phyloP scores from a whole-genome alignment of 1,140 invertebrate species.

The Andrena cerasifolii region DNA sequence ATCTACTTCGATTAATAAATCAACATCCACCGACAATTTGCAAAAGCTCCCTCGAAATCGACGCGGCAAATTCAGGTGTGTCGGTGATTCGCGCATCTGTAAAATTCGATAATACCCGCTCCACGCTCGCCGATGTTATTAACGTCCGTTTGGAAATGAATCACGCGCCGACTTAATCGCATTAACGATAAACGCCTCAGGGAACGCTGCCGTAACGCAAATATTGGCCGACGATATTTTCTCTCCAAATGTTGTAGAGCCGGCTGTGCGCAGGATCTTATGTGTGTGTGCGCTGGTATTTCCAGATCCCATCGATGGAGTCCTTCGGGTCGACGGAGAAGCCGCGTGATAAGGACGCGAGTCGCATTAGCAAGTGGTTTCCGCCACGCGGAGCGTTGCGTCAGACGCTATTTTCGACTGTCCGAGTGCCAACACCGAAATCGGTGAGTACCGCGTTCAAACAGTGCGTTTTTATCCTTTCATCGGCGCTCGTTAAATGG shows the following conservation, averaged over 20 bases:
- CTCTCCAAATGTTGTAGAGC: constrained; percentile 3
- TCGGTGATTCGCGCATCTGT: constrained; percentile 2
- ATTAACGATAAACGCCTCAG: constrained; percentile 49
- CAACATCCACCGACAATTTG: background rate
- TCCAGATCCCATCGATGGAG: background rate
- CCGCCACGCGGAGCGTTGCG: background rate
- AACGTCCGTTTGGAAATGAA: constrained; percentile 51
- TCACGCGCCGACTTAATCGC: constrained; percentile 60
- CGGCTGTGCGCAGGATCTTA: background rate
- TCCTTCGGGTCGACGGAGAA: background rate
- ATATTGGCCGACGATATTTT: constrained; percentile 60
- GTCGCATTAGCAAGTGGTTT: background rate
- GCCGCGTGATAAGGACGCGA: background rate
- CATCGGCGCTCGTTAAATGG: no score
- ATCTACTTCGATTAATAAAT: no score
- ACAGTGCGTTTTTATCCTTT: background rate
- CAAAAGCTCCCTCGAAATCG: no score
- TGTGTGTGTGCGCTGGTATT: constrained; percentile 21
- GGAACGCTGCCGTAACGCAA: constrained; percentile 32
- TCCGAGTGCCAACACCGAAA: background rate
- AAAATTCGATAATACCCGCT: constrained; percentile 14
- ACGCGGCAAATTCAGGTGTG: no score
- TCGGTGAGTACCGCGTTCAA: constrained; percentile 15
- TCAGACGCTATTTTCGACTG: constrained; percentile 17
- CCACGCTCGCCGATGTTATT: constrained; percentile 44